A percentile compares a stretch with the other conserved stretches of the same genome.
Conservation (phyloP, 2,888 invertebrate species). For the Psylliodes chrysocephalus region DNA sequence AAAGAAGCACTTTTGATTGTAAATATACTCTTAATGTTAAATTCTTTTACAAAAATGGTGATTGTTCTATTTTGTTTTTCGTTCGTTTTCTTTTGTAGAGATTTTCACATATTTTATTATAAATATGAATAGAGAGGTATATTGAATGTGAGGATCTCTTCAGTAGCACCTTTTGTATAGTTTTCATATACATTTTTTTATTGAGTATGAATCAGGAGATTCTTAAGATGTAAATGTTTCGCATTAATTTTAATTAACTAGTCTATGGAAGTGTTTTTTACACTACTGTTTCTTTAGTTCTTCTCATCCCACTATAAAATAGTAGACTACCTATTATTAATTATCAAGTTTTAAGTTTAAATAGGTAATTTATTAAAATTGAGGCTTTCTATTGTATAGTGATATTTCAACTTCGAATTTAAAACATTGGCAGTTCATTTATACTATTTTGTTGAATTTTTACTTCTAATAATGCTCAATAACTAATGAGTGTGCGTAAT, state of each 20-base stretch:
- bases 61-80: conserved; percentile 42
- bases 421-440: too few species aligned
- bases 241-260: background rate
- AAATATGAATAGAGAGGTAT: conserved; percentile 53
- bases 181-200: conserved; percentile 53
- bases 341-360: background rate
- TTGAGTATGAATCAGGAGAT: conserved; percentile 48
- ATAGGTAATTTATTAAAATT: background rate
- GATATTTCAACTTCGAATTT: background rate
- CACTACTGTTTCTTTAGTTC: background rate
- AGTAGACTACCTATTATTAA: conserved; percentile 1
- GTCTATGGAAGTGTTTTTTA: background rate
- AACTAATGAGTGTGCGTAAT: too few species aligned
- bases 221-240: conserved; percentile 1
- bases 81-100: conserved; percentile 46
- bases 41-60: conserved; percentile 36
- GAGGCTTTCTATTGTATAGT: background rate
- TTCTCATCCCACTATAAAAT: background rate
- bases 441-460: too few species aligned
- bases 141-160: conserved; percentile 53
- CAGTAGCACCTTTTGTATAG: conserved; percentile 55
- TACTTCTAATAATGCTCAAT: too few species aligned
- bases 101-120: conserved; percentile 52
- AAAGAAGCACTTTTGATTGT: conserved; percentile 45
- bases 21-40: conserved; percentile 42